These are phyloP conservation scores for Globicephala melas DNA, from an alignment of 2,113 vertebrate genomes.

Conservation along the genomic window DNA sequence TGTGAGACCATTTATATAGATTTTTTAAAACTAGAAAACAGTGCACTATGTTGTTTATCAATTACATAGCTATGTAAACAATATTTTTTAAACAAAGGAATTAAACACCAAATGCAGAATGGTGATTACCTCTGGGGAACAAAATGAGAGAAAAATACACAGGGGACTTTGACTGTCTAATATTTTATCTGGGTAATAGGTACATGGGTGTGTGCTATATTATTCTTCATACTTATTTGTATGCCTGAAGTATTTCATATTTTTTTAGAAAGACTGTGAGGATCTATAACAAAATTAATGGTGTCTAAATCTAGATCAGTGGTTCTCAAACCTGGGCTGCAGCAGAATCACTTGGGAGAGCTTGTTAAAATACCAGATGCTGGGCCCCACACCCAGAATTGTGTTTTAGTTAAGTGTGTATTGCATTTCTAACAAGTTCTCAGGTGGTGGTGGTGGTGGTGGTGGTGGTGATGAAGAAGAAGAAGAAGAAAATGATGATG, in stretches of 20 bases:
- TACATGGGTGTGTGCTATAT: background rate
- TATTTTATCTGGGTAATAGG: background rate
- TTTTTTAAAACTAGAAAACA: background rate
- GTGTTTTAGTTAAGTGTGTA: conserved; percentile 12
- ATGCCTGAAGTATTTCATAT: background rate
- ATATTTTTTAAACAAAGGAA: background rate
- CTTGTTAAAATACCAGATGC: conserved; percentile 27
- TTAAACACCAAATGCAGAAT: conserved; percentile 21
- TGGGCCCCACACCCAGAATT: background rate
- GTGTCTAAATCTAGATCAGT: background rate
- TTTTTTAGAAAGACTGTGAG: background rate
- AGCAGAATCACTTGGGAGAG: background rate
- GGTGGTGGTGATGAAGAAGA: background rate
- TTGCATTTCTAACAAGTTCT: conserved; percentile 17
- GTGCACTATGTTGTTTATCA: background rate
- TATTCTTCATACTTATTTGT: background rate
- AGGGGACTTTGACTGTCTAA: background rate
- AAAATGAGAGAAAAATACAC: background rate
- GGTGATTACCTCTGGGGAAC: background rate
- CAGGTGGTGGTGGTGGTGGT: background rate
- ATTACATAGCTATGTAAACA: background rate
- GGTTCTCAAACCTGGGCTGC: background rate
- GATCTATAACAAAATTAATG: conserved; percentile 26
- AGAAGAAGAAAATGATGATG: no score
- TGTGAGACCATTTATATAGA: background rate